Evolutionary conservation across 2,888 invertebrate species (phyloP).

Genomic region (Brachypterus glaber): DNA sequence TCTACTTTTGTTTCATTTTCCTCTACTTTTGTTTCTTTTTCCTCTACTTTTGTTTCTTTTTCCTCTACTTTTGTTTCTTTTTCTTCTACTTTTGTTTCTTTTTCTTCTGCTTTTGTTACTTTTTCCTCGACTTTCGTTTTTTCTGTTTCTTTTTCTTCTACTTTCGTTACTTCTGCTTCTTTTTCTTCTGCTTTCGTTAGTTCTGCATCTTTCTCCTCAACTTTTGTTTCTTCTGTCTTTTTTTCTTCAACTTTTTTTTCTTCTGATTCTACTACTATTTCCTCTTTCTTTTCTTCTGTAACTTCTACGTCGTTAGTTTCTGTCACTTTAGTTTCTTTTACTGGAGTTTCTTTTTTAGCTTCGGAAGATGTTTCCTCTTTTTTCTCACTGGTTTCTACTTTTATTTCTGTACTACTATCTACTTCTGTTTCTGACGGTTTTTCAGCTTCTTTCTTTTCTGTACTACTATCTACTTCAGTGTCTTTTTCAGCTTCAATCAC

Average conservation of each 20-base stretch:
- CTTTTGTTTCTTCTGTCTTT: constrained; percentile 16
- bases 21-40: constrained; percentile 31
- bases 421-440: constrained; percentile 18
- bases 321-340: constrained; percentile 16
- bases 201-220: constrained; percentile 11
- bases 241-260: constrained; percentile 16
- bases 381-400: constrained; percentile 5
- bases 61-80: constrained; percentile 16
- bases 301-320: constrained; percentile 12
- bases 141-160: constrained; percentile 8
- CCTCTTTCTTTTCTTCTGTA: constrained; percentile 13
- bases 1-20: constrained; percentile 14
- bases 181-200: constrained; percentile 14
- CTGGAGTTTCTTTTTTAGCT: constrained; percentile 14
- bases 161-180: constrained; percentile 7
- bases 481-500: constrained; percentile 31
- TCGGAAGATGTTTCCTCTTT: constrained; percentile 21
- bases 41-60: constrained; percentile 25
- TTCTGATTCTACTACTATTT: constrained; percentile 9
- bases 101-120: constrained; percentile 14
- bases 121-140: constrained; percentile 9
- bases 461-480: constrained; percentile 19
- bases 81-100: constrained; percentile 8
- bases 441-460: constrained; percentile 16
- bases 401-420: constrained; percentile 4